phyloP scores from a whole-genome alignment of 2,888 invertebrate genomes.

The Dasysyrphus albostriatus region DNA sequence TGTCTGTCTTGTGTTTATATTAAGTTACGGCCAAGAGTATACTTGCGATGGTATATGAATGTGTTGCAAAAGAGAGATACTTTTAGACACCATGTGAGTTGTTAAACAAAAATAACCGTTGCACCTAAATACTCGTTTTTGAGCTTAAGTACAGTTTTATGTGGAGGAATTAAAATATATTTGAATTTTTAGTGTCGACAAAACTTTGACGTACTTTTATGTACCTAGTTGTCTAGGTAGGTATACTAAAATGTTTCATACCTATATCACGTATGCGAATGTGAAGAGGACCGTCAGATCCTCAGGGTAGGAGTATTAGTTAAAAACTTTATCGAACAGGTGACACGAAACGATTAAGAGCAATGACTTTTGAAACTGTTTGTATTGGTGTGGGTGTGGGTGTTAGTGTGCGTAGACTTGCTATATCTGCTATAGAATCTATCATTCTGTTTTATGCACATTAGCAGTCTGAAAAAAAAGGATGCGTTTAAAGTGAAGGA shows the following conservation, averaged over 20 bases:
- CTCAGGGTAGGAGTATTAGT: background rate
- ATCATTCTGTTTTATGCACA: background rate
- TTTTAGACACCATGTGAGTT: conserved; percentile 64
- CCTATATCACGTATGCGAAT: background rate
- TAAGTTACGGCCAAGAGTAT: conserved; percentile 65
- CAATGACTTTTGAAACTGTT: conserved; percentile 33
- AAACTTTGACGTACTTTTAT: conserved; percentile 25
- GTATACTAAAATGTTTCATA: background rate
- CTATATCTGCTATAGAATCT: background rate
- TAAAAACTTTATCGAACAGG: conserved; percentile 18
- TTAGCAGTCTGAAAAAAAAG: background rate
- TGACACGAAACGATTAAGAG: conserved; percentile 27
- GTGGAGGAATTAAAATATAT: conserved; percentile 65
- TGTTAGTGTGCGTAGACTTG: background rate
- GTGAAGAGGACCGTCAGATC: background rate
- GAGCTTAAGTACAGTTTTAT: conserved; percentile 64
- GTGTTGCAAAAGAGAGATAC: conserved; percentile 50
- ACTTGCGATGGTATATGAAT: conserved; percentile 1
- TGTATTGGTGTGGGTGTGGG: background rate
- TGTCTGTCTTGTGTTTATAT: conserved; percentile 56
- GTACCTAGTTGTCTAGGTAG: too few relatives aligned
- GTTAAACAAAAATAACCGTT: conserved; percentile 60
- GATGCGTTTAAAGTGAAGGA: too few relatives aligned
- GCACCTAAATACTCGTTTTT: conserved; percentile 67
- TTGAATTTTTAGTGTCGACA: conserved; percentile 48